Evolutionary conservation across 2,888 invertebrate species (phyloP).

Genomic region (Troilus luridus): DNA sequence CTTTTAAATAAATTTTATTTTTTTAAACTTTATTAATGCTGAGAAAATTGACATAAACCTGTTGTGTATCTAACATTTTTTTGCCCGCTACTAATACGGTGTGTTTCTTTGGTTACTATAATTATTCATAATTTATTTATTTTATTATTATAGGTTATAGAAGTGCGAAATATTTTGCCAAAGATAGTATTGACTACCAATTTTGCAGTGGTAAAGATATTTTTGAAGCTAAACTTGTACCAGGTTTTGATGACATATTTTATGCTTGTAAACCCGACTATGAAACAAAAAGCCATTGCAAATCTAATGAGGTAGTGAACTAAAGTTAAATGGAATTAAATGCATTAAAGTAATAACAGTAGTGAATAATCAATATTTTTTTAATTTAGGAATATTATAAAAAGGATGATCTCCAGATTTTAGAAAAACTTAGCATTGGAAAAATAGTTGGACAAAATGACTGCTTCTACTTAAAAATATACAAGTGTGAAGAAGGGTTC

Average conservation of each 20-base stretch:
- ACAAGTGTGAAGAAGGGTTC: constrained; percentile 40
- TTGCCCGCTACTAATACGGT: too few relatives aligned
- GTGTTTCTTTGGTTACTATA: background rate
- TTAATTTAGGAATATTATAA: background rate
- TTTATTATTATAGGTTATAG: background rate
- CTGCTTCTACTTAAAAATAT: constrained; percentile 32
- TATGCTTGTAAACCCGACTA: constrained; percentile 26
- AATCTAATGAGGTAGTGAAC: constrained; percentile 16
- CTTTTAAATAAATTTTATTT: too few relatives aligned
- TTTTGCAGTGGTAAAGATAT: constrained; percentile 31
- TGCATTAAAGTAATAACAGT: background rate
- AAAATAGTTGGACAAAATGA: constrained; percentile 42
- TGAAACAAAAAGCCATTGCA: background rate
- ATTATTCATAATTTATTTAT: background rate
- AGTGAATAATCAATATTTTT: background rate
- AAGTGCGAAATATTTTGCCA: constrained; percentile 8
- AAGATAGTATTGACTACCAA: constrained; percentile 28
- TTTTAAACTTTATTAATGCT: too few relatives aligned
- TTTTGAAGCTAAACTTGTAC: constrained; percentile 43
- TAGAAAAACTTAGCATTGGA: constrained; percentile 20
- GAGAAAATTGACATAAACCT: too few relatives aligned
- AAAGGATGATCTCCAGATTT: background rate
- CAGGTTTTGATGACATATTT: constrained; percentile 48
- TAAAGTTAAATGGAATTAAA: background rate
- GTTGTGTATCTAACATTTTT: too few relatives aligned